phyloP scores from a whole-genome alignment of 2,888 invertebrate species.

The Capitulum mitella region DNA sequence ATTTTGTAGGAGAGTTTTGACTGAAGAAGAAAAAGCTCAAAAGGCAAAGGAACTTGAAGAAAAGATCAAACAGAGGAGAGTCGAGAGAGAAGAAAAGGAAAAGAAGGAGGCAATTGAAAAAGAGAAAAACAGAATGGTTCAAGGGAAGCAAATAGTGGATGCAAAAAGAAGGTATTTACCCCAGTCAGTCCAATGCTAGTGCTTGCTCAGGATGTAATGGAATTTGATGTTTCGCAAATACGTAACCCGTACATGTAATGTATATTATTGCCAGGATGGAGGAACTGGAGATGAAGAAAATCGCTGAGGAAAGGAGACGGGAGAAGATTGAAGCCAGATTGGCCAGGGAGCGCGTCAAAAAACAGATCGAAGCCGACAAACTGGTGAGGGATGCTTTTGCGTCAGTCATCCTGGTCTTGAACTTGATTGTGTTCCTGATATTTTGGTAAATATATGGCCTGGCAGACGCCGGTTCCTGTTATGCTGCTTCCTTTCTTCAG shows the following conservation, averaged over 20 bases:
- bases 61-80: neutral
- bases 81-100: neutral
- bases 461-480: too few relatives aligned
- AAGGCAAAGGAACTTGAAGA: slow-evolving; percentile 5
- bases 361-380: slow-evolving; percentile 87
- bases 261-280: slow-evolving; percentile 43
- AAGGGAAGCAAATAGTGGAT: slow-evolving; percentile 43
- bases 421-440: too few relatives aligned
- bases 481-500: too few relatives aligned
- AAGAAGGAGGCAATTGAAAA: neutral
- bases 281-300: slow-evolving; percentile 72
- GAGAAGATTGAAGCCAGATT: slow-evolving; percentile 83
- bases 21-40: neutral
- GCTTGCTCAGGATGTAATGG: too few relatives aligned
- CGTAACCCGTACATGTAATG: too few relatives aligned
- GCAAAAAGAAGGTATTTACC: slow-evolving; percentile 2
- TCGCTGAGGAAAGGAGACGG: slow-evolving; percentile 74
- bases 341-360: slow-evolving; percentile 73
- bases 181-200: too few relatives aligned
- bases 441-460: too few relatives aligned
- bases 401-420: too few relatives aligned
- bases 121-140: neutral
- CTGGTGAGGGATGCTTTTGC: slow-evolving; percentile 52
- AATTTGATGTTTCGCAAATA: too few relatives aligned
- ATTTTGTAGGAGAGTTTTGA: neutral